phyloP scores from a whole-genome alignment of 2,113 vertebrate species.

The Paratilapia polleni region DNA sequence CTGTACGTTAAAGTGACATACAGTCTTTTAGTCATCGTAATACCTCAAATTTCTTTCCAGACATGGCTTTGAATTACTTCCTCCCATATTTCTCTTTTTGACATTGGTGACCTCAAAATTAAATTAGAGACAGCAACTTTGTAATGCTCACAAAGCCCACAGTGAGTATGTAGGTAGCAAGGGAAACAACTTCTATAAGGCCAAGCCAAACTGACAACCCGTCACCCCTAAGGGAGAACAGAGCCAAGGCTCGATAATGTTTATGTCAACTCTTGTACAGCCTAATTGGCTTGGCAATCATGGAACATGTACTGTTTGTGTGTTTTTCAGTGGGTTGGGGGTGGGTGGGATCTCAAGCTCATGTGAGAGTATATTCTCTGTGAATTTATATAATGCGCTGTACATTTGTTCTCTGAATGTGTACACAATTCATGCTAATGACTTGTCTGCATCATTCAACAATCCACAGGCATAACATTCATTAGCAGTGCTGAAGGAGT shows the following conservation, averaged over 20 bases:
- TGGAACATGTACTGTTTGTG: constrained; percentile 14
- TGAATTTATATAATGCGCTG: constrained; percentile 39
- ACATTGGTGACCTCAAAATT: constrained; percentile 34
- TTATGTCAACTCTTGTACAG: constrained; percentile 35
- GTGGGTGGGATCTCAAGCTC: not conserved
- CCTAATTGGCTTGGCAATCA: constrained; percentile 56
- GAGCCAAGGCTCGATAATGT: constrained; percentile 37
- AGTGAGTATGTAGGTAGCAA: constrained; percentile 60
- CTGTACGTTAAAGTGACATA: constrained; percentile 3
- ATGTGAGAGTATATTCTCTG: not conserved
- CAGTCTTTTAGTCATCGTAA: constrained; percentile 5
- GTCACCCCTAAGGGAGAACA: constrained; percentile 40
- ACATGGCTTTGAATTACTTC: constrained; percentile 58
- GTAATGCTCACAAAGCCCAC: constrained; percentile 46
- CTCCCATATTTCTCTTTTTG: not conserved
- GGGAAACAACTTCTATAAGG: constrained; percentile 46
- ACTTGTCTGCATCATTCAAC: constrained; percentile 39
- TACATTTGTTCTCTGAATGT: constrained; percentile 47
- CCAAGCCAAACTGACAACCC: constrained; percentile 21
- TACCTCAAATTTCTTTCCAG: constrained; percentile 6
- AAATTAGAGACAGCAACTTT: constrained; percentile 59
- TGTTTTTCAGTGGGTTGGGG: constrained; percentile 7
- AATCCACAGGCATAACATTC: constrained; percentile 38
- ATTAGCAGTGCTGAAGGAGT: constrained; percentile 47
- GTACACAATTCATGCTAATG: constrained; percentile 60